These are phyloP conservation scores for Crotalus horridus DNA, from an alignment of 2,113 vertebrate species.

Conservation along the genomic window DNA sequence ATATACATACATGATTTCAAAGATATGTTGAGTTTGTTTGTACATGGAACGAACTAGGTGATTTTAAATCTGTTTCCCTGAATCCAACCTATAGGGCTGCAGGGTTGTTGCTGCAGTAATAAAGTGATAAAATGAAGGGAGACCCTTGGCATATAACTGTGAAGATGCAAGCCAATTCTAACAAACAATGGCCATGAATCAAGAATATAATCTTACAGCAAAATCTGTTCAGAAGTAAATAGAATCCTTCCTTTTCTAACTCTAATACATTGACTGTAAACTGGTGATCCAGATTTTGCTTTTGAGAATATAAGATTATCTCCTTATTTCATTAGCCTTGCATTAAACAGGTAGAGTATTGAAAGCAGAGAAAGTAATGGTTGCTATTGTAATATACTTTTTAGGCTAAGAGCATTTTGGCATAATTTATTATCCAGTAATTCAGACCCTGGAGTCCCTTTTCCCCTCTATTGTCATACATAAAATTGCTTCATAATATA, in stretches of 20 bases:
- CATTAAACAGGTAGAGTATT: background rate
- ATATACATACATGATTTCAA: no score
- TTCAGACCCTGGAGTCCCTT: slow-evolving; percentile 1
- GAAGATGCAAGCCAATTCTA: background rate
- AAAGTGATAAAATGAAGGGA: background rate
- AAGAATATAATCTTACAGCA: background rate
- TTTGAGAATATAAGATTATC: background rate
- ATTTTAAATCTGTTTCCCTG: background rate
- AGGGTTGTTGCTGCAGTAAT: background rate
- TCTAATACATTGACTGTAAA: background rate
- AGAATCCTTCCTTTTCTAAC: background rate
- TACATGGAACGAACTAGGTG: background rate
- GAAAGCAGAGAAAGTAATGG: background rate
- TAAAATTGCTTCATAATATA: slow-evolving; percentile 42
- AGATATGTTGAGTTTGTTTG: background rate
- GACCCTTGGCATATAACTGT: background rate
- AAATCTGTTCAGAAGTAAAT: background rate
- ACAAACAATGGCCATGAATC: background rate
- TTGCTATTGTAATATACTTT: background rate
- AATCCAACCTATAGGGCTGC: background rate
- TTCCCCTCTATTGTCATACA: background rate
- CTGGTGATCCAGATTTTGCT: background rate
- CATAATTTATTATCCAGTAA: background rate
- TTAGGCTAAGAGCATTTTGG: background rate
- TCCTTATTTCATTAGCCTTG: background rate